Evolutionary conservation across 1,140 invertebrate genomes (phyloP), one percentile per base, ranked within the genome.

Genomic region (Planococcus citri): DNA sequence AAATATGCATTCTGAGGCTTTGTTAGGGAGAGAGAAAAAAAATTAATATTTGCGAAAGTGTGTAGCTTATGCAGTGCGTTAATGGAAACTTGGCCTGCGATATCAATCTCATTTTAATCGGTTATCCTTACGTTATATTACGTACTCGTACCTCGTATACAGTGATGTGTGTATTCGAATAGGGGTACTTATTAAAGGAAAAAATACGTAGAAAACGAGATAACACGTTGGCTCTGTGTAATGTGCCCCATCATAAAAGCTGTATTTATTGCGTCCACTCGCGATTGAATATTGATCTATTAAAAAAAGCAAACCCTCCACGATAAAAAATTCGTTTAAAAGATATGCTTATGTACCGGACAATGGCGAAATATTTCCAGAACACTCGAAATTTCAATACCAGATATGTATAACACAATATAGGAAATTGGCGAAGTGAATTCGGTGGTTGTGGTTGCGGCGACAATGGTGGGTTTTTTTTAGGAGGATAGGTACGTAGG

Each of bases 311-410:
- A 33, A 33, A 33, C 29, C 29, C 4, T 33, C 14, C 6, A 20
- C 41, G 41, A 51, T 51, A 51, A 51, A 51, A 33, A 51, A 51
- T 51, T 51, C 41, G 17, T n/a, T 51, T n/a, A 51, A 51, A 51
- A 51, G 41, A 51, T 51, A 51, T 17, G n/a, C 41, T 51, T n/a
- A 6, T 33, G 33, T 6, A 14, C 33, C 10, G 41, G n/a, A 51
- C n/a, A 51, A 51, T 51, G 41, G 41, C 4, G 17, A 51, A 17
- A 51, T 17, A 17, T 51, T 20, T 51, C n/a, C 41, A 20, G 17
- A 20, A 51, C 41, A 51, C 41, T 51, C n/a, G 41, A 51, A 51
- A 51, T 51, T 51, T 51, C 41, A 51, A 51, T 51, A 51, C 41
- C 41, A 51, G 41, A 51, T 20, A n/a, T n/a, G n/a, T n/a, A n/a